Base-by-base conservation (phyloP, 2,797 vertebrate genomes). In the Microchirus variegatus region DNA sequence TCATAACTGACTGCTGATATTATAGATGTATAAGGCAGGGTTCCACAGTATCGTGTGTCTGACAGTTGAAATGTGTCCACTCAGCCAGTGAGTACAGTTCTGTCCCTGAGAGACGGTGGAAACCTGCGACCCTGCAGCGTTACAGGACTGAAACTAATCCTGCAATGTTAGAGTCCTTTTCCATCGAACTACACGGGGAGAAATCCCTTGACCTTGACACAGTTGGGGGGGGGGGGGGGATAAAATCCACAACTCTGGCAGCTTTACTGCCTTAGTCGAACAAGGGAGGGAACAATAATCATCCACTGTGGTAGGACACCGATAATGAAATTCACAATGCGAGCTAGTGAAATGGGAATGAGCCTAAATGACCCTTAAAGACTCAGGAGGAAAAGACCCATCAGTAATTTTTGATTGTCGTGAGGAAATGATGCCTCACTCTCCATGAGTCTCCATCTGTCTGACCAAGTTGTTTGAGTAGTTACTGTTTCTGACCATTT, bases 111-210 rank as follows among this genome's bases (percentile, higher is more conserved):
- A 49, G 2, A 3, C 42, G 49, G 18, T 49, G 18, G 57, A 73
- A 67, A 10, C 10, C 22, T 48, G 35, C 62, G 36, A 59, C n/a
- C 56, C 53, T 63, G 67, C 60, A 69, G 50, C 4, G 3, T 62
- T 31, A 67, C 53, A 61, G 43, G 41, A 70, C 59, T 49, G 9
- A 75, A 77, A 65, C 36, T 60, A 60, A 75, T 76, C 55, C 53
- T 77, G 73, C 53, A 69, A 26, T 35, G 61, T 63, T 51, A 38
- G 55, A 57, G 49, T 16, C 50, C 42, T 13, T 53, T 64, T 74
- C 43, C 65, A 57, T 37, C 12, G 6, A 70, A 49, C 44, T 35
- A 50, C 66, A 69, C n/a, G 10, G 26, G 42, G 13, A 42, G 47
- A 22, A 43, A 67, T 16, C 36, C 50, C 22, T 46, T 67, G 60